phyloP scores from a whole-genome alignment of 2,888 invertebrate genomes.

The Prosopocoilus inquinatus region DNA sequence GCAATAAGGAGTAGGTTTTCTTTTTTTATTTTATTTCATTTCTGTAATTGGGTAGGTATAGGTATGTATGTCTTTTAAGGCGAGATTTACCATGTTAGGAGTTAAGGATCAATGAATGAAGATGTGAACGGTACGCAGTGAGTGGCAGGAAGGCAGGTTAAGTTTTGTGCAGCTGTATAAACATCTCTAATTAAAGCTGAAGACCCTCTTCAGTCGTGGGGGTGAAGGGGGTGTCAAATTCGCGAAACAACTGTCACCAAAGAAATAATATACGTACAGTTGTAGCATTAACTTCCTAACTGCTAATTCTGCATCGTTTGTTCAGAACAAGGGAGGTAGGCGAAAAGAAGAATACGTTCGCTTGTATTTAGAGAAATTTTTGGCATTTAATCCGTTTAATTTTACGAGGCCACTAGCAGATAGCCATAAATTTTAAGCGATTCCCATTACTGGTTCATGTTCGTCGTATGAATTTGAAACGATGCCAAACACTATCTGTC shows the following conservation, averaged over 20 bases:
- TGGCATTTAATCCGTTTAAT: conserved; percentile 3
- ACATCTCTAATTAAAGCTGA: conserved; percentile 27
- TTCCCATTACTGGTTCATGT: conserved; percentile 4
- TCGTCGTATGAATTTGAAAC: conserved; percentile 10
- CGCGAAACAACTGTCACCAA: conserved; percentile 27
- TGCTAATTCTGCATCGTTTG: background rate
- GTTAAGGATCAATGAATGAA: conserved; percentile 12
- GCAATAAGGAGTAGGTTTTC: no score
- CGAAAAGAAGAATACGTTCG: background rate
- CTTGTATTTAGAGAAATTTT: conserved; percentile 1
- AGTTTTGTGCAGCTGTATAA: conserved; percentile 27
- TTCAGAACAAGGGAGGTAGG: background rate
- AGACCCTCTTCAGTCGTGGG: conserved; percentile 23
- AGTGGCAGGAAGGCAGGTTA: conserved; percentile 27
- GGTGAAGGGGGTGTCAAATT: conserved; percentile 26
- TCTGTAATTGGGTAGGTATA: no score
- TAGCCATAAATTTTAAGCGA: conserved; percentile 5
- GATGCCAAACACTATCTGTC: conserved; percentile 11
- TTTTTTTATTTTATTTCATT: no score
- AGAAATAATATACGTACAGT: conserved; percentile 21
- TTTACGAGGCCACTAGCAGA: conserved; percentile 6
- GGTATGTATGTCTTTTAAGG: no score
- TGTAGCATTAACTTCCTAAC: conserved; percentile 14
- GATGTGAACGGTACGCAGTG: conserved; percentile 17
- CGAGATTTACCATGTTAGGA: no score